Percentiles rank a stretch among this genome's conserved stretches.
These are phyloP conservation scores for Emys orbicularis DNA, from an alignment of 2,797 vertebrate genomes.

Conservation along the genomic window DNA sequence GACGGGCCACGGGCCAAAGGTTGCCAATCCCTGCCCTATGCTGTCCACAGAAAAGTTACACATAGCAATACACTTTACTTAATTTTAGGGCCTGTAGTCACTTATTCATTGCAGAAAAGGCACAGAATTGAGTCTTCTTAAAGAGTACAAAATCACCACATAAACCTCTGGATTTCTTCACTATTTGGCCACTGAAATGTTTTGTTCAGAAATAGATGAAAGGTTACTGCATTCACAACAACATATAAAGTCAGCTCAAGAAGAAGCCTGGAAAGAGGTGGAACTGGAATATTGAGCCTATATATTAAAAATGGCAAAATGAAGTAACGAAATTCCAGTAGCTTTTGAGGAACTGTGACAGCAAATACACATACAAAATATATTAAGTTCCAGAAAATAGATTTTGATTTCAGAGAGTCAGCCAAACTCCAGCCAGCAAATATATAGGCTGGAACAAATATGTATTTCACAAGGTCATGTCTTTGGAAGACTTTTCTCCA, in stretches of 20 bases:
- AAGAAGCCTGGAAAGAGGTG: slow-evolving; percentile 85
- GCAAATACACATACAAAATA: slow-evolving; percentile 88
- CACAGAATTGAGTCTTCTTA: slow-evolving; percentile 26
- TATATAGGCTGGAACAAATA: slow-evolving; percentile 90
- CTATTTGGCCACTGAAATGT: slow-evolving; percentile 92
- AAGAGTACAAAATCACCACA: slow-evolving; percentile 87
- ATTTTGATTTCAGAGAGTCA: slow-evolving; percentile 90
- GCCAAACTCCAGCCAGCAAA: slow-evolving; percentile 93
- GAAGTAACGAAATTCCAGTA: slow-evolving; percentile 97
- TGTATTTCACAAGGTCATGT: slow-evolving; percentile 87
- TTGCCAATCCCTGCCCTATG: not conserved
- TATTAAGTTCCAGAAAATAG: slow-evolving; percentile 90
- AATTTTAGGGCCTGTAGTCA: not conserved
- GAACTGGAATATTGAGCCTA: slow-evolving; percentile 91
- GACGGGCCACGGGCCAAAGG: no score
- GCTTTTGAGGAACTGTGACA: slow-evolving; percentile 91
- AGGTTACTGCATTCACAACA: slow-evolving; percentile 86
- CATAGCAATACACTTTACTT: not conserved
- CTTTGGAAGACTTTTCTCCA: slow-evolving; percentile 93
- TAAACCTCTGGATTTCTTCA: slow-evolving; percentile 92
- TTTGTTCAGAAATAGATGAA: slow-evolving; percentile 92
- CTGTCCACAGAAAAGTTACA: not conserved
- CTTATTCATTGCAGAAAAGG: slow-evolving; percentile 11
- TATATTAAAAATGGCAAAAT: slow-evolving; percentile 96
- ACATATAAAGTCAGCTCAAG: slow-evolving; percentile 89